Percentiles rank a stretch among this genome's conserved stretches.
Conservation (phyloP, 2,888 invertebrate species). For the Hedychridium roseum region DNA sequence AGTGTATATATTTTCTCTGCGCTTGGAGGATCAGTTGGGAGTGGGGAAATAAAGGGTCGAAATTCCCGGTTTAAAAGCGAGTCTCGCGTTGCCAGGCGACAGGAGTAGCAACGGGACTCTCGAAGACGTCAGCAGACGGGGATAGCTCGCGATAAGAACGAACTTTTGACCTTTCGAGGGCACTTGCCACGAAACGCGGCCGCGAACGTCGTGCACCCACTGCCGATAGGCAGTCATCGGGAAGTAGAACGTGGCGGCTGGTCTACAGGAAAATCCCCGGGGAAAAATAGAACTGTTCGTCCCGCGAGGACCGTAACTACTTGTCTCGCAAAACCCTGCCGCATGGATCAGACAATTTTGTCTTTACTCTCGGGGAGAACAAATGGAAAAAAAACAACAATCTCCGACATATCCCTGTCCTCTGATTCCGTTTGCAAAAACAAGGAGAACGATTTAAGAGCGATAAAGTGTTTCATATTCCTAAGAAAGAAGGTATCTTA, state of each 20-base stretch:
- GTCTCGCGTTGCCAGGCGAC: constrained; percentile 50
- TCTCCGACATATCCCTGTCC: too few species aligned
- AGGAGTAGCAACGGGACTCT: constrained; percentile 35
- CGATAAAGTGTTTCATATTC: too few species aligned
- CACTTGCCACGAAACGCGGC: constrained; percentile 29
- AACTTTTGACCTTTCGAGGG: constrained; percentile 56
- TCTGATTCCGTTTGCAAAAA: too few species aligned
- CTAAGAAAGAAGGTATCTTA: too few species aligned
- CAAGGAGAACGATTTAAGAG: too few species aligned
- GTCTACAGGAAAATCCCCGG: not conserved
- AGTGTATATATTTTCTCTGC: too few species aligned
- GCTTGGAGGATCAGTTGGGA: too few species aligned
- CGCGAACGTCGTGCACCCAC: constrained; percentile 9
- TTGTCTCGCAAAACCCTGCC: not conserved
- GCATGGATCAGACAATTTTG: not conserved
- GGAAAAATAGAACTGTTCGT: too few species aligned
- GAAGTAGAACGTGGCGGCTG: not conserved
- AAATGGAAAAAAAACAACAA: too few species aligned
- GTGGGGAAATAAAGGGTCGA: too few species aligned
- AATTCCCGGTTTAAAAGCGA: too few species aligned
- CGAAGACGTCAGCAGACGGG: constrained; percentile 42
- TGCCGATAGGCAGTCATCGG: not conserved
- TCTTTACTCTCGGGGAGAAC: not conserved
- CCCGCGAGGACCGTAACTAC: not conserved
- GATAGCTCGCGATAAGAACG: constrained; percentile 36